Evolutionary conservation across 2,888 invertebrate species (phyloP), one percentile per base, ranked within the genome.

Genomic region (Fragum whitleyi): DNA sequence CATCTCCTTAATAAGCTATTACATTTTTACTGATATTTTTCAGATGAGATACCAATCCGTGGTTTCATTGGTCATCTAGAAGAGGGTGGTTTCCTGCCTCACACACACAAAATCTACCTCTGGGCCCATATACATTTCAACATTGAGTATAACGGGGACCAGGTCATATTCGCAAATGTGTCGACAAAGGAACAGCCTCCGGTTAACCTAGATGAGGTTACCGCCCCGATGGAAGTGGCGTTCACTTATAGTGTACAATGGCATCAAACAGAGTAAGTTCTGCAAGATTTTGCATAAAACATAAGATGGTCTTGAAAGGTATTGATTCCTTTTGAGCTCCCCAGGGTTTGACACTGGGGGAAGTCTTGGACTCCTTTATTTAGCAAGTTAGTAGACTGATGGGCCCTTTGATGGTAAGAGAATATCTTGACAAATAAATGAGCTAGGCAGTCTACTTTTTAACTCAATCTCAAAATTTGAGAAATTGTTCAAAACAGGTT

Each of bases 61-160:
- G 95, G 94, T 26, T 95, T 95, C 84, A 93, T 95, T 62, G 95
- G 95, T 2, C 94, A 94, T 74, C 87, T 95, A 61, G 94, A 94
- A 79, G 95, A 95, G 87, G 93, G 94, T 14, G 94, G 94, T n/a
- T 94, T 95, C 82, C 91, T 95, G 42, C 95, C 95, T 26, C 95
- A 95, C 87, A 93, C 91, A 29, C 95, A 95, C 89, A 94, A 94
- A 81, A 89, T 95, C 32, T 94, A 92, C 82, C 90, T 95, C 62
- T 95, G 94, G 94, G 94, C 94, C 5, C 95, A 95, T 86, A 92
- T 94, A 16, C 94, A 94, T 75, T 95, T 95, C 85, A 93, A 93
- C 79, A 92, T 95, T n/a, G 94, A 94, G 83, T 94, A 94, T 85
- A 95, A 95, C 85, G 93, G 92, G 11, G 91, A 94, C 68, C 92